These are phyloP conservation scores for Caradrina clavipalpis DNA, from an alignment of 2,888 invertebrate species.

Conservation along the genomic window DNA sequence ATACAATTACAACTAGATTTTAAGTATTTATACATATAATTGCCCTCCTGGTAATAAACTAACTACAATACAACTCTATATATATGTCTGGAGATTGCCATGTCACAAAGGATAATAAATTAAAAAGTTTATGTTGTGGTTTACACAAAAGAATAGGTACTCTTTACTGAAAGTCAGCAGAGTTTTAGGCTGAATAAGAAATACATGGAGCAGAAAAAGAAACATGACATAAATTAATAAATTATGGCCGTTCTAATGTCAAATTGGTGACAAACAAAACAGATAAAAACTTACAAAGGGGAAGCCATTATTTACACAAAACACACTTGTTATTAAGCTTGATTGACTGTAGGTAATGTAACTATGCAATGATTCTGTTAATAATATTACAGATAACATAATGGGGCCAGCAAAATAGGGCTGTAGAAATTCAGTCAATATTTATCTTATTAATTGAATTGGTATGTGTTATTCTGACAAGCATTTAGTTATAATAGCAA, in stretches of 20 bases:
- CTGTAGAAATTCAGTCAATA: constrained; percentile 7
- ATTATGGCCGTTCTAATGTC: not conserved
- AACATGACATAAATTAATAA: constrained; percentile 4
- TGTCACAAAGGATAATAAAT: not conserved
- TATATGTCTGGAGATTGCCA: not conserved
- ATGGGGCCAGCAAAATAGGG: constrained; percentile 30
- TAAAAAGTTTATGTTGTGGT: not conserved
- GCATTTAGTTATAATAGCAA: constrained; percentile 5
- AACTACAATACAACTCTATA: not conserved
- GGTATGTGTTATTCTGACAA: constrained; percentile 5
- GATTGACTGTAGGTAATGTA: constrained; percentile 21
- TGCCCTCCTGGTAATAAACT: not conserved
- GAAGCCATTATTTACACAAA: constrained; percentile 1
- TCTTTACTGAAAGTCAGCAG: no score
- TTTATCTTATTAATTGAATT: constrained; percentile 30
- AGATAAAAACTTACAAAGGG: constrained; percentile 11
- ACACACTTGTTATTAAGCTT: constrained; percentile 10
- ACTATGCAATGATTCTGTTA: constrained; percentile 28
- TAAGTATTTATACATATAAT: no score
- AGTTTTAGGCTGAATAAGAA: not conserved
- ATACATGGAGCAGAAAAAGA: not conserved
- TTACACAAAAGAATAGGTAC: not conserved
- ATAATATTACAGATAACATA: constrained; percentile 38
- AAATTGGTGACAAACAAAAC: constrained; percentile 19
- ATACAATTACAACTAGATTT: no score